Conservation (phyloP, 2,113 vertebrate genomes). For the Myrmecobius fasciatus region DNA sequence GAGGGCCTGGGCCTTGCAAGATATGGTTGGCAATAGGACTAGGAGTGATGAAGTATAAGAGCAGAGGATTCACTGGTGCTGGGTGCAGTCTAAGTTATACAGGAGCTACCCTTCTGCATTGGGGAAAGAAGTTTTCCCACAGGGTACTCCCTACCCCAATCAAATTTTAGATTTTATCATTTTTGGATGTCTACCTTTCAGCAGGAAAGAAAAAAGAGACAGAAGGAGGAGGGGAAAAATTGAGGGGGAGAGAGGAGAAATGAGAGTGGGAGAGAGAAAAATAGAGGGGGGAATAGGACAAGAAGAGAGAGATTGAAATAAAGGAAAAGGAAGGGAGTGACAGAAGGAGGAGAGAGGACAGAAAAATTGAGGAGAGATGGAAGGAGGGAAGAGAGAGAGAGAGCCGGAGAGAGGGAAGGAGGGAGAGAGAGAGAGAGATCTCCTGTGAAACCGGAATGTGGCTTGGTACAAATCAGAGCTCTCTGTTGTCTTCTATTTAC, state of each 20-base stretch:
- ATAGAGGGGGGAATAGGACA: no score
- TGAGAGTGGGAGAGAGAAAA: no score
- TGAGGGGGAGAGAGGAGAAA: no score
- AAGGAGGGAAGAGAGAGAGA: not conserved
- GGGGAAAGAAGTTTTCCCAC: not conserved
- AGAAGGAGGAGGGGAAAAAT: no score
- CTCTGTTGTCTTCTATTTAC: not conserved
- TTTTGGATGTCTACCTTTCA: not conserved
- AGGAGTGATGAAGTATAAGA: not conserved
- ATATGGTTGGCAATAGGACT: not conserved
- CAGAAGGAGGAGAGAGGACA: no score
- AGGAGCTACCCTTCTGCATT: not conserved
- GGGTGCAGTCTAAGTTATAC: not conserved
- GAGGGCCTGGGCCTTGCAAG: not conserved
- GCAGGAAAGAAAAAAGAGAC: not conserved
- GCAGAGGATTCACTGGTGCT: not conserved
- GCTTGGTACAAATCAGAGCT: not conserved
- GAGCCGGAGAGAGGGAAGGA: no score
- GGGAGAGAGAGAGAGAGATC: not conserved
- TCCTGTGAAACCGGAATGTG: not conserved
- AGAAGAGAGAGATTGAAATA: no score
- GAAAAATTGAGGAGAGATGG: no score
- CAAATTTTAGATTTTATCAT: not conserved
- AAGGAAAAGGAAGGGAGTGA: no score
- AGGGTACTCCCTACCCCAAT: not conserved